Base-by-base conservation (phyloP, 2,888 invertebrate species). In the Macrophya annulata region DNA sequence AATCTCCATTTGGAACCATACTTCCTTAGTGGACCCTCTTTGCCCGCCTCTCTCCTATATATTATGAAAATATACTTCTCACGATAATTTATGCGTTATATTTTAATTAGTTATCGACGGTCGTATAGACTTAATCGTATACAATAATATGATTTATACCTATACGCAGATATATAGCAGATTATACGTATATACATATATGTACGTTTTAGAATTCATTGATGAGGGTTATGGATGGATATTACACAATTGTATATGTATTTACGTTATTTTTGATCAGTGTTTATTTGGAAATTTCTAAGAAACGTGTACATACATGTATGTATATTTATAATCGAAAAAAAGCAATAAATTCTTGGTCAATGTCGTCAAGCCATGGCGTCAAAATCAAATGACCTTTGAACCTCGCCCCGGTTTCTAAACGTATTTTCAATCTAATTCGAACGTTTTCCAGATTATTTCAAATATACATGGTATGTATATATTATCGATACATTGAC, bases 281-380 rank as follows among this genome's bases (percentile, higher is more conserved):
- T 37, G 37, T 31, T 31, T 55, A 21, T 55, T 77, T 77, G 15
- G 17, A 77, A n/a, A 37, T 77, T 51, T 10, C 17, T 17, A 37
- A 31, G 51, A 55, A 77, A 31, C 31, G 15, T 48, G 0, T 77
- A 55, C 10, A 51, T 51, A 37, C 17, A 43, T 21, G 40, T 55
- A 43, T 4, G 9, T 9, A 51, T 37, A 55, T 55, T 25, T 55
- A 25, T 51, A 12, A n/a, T 9, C 17, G 25, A 51, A 77, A 77
- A 77, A 77, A 77, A 12, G 77, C 51, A n/a, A 77, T 55, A 51
- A 77, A 77, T 77, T 77, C 77, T 77, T 77, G 77, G 77, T 77
- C 77, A 77, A 77, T 77, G 77, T 77, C 77, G 77, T 48, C 77
- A 51, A 51, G 51, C 10, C 15, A 17, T 77, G 31, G 21, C 37